Evolutionary conservation across 37 sponge, comb jelly and placozoan genomes (phyloP).

Genomic region (Theonella swinhoei): DNA sequence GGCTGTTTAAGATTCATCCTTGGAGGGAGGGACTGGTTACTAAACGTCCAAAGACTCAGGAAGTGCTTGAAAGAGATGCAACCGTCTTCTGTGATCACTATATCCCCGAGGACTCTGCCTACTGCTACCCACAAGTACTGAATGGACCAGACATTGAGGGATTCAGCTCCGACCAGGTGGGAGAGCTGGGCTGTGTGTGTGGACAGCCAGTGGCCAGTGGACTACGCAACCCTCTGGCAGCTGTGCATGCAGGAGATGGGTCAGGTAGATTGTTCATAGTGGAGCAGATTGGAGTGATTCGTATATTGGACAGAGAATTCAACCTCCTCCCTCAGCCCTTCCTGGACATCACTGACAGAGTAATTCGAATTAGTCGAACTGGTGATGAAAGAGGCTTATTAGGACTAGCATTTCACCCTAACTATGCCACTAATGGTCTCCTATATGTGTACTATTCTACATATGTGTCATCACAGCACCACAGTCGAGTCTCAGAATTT

Average conservation of each 20-base stretch:
- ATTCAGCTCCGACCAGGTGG: not conserved
- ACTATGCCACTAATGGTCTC: conserved; percentile 50
- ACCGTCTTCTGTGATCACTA: conserved; percentile 44
- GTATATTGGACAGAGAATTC: conserved; percentile 28
- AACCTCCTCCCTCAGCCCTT: conserved; percentile 58
- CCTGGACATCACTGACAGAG: conserved; percentile 47
- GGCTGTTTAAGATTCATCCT: conserved; percentile 23
- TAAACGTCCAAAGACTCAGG: not conserved
- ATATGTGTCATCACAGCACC: not conserved
- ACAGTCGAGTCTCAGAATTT: conserved; percentile 55
- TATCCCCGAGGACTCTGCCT: conserved; percentile 29
- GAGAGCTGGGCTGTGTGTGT: conserved; percentile 63
- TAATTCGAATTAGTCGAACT: conserved; percentile 17
- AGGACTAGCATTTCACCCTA: conserved; percentile 81
- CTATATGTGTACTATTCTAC: not conserved
- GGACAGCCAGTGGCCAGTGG: conserved; percentile 47
- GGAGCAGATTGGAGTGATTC: conserved; percentile 75
- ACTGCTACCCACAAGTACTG: conserved; percentile 79
- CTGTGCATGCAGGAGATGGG: conserved; percentile 57
- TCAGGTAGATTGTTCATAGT: conserved; percentile 69
- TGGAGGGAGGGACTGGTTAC: not conserved
- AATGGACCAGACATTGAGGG: conserved; percentile 42
- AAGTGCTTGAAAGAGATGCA: conserved; percentile 10
- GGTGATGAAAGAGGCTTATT: conserved; percentile 84
- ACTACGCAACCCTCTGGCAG: conserved; percentile 63